Evolutionary conservation across 2,888 invertebrate species (phyloP), one percentile per base, ranked within the genome.

Genomic region (Patella caerulea): DNA sequence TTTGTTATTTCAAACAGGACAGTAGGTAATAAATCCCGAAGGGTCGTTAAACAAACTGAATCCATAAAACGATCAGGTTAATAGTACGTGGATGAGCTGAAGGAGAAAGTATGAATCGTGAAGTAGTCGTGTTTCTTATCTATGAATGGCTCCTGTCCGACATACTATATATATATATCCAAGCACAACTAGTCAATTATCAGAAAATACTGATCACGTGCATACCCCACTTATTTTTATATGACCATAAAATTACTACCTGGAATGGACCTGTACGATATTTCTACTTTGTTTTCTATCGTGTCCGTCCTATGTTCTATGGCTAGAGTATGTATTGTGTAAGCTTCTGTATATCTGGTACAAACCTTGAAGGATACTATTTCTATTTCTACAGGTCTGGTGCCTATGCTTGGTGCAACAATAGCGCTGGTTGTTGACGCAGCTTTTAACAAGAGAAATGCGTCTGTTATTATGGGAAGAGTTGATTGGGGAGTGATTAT

Each of bases 401-500:
- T 83, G 12, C 83, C 85, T 3, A 70, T 85, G 19, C 82, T 74
- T 19, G 83, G 79, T 29, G 81, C 83, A 15, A 72, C 81, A 4
- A 15, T 85, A 4, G 65, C 78, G 1, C 73, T 84, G 15, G 72
- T 77, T 12, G 70, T 76, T 5, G 85, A 85, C 75, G 81, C 82
- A 2, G n/a, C 79, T 14, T 54, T 84, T 14, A 81, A 83, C 73
- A 75, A 74, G 24, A 73, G 72, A 11, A 70, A 76, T 14, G 77
- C 84, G 0, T 45, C 55, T 19, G 34, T 56, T 15, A 72, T 82
- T 59, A 75, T 85, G 5, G 55, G 73, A 56, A 72, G 79, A 3
- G 78, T 83, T 3, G 85, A 85, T 77, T 84, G 84, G 84, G 74
- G 73, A 29, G 75, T 85, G 34, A 73, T 85, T n/a, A 65, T 84